Evolutionary conservation across 2,113 vertebrate species (phyloP), one percentile per base, ranked within the genome.

Genomic region (Calonectris borealis): DNA sequence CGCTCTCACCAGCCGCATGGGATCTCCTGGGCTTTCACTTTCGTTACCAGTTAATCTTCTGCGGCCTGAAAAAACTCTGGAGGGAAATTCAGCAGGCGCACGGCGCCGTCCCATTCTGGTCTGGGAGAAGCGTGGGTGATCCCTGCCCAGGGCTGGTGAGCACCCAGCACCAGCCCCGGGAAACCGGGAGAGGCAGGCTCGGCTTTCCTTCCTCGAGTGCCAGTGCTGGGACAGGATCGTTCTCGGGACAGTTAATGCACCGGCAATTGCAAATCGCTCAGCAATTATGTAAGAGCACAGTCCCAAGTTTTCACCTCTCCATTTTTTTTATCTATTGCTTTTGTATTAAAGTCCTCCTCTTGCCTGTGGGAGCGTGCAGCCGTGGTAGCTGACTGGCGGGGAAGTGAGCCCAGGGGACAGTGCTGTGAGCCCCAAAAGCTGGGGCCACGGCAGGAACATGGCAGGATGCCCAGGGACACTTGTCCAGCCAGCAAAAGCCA

Each of bases 11-110:
- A 26, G 21, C 94, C 75, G 4, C 93, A 72, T 93, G 96, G 96
- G 97, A 96, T 95, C 95, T 96, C 96, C 94, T 65, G 73, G 83
- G 88, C 96, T 97, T 97, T 97, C 94, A 69, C 95, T 97, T 97
- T 97, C 96, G 9, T 40, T 96, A 87, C 85, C 71, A 16, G 73
- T 42, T 78, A 38, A 44, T 93, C 72, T 70, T 66, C 91, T 55
- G 69, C 3, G 85, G 86, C 91, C 88, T 89, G 40, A 81, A 81
- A 57, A 94, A 72, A 82, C 79, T 80, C 93, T 22, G 38, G 66
- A 96, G 95, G 84, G 91, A 93, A 89, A 89, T 82, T 65, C 57
- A 31, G n/a, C 1, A 1, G 11, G 19, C 1, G 2, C 64, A 18
- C 3, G n/a, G 55, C 2, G 2, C 49, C 2, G 2, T 46, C 65